Percentiles rank a stretch among this genome's conserved stretches.
These are phyloP conservation scores for Chrysopa pallens DNA, from an alignment of 1,140 invertebrate species.

Conservation along the genomic window DNA sequence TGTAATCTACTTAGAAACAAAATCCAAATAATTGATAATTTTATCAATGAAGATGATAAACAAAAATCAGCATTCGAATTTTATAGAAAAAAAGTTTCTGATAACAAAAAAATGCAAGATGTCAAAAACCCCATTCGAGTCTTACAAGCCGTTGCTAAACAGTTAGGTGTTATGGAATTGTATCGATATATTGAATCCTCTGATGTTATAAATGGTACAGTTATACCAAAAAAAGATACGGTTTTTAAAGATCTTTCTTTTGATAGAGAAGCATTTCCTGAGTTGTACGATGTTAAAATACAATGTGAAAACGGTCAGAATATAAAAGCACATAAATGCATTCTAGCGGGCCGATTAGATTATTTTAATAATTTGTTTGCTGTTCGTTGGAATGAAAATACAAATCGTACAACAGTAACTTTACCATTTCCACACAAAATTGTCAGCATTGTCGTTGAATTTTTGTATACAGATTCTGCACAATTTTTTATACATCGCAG, in stretches of 20 bases:
- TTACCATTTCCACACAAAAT: constrained; percentile 16
- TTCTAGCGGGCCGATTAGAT: constrained; percentile 48
- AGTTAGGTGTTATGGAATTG: constrained; percentile 25
- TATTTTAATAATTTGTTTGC: constrained; percentile 61
- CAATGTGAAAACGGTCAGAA: constrained; percentile 32
- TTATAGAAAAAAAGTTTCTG: constrained; percentile 18
- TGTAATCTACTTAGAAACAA: constrained; percentile 34
- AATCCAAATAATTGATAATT: constrained; percentile 23
- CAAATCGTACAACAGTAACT: not conserved
- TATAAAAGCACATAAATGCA: constrained; percentile 52
- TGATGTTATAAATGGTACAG: constrained; percentile 1
- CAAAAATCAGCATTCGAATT: constrained; percentile 32
- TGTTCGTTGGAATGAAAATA: constrained; percentile 44
- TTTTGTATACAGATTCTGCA: constrained; percentile 44
- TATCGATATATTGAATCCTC: constrained; percentile 29
- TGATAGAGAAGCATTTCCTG: constrained; percentile 12
- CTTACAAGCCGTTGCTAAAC: constrained; percentile 35
- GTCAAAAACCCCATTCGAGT: constrained; percentile 29
- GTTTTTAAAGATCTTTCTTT: not conserved
- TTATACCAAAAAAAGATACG: not conserved
- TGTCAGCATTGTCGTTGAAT: constrained; percentile 41
- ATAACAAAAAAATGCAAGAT: constrained; percentile 16
- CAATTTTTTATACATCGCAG: constrained; percentile 29
- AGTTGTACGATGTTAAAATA: constrained; percentile 41
- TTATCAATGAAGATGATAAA: constrained; percentile 8